Evolutionary conservation across 2,797 vertebrate genomes (phyloP), one percentile per base, ranked within the genome.

Genomic region (Parambassis ranga): DNA sequence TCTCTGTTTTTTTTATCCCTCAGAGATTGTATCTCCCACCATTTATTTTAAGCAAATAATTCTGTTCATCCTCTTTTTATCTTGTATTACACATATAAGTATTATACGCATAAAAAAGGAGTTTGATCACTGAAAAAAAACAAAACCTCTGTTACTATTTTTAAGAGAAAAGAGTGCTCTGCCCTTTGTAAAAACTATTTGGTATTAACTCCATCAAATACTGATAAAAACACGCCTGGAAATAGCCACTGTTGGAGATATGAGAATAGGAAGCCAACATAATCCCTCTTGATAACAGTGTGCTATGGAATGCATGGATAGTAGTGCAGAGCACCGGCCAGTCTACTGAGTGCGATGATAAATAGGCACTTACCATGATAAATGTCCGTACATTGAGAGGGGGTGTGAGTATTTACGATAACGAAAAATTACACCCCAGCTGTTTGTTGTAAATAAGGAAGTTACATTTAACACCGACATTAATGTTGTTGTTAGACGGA

Each of bases 211-310:
- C 31, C 49, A 13, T 16, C 24, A 27, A 14, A 26, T n/a, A 20
- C 27, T 24, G 52, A 71, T 70, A 46, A 75, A 37, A 58, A 14
- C 19, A 31, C 36, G 36, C 46, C 33, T 59, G 46, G 41, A 24
- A 58, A 51, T 35, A 42, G 23, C 41, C 6, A 57, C 30, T 22
- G 59, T 65, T 14, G 55, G 38, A 72, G 58, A 75, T 59, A 71
- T n/a, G 30, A 59, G 46, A 70, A 62, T 15, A 11, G 28, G 28
- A 60, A 53, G 36, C 13, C 38, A 55, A 59, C 49, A 10, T 16
- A 46, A 14, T 22, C 6, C 6, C 5, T 24, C 18, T 13, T 38
- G 70, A 69, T 80, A 79, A 69, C 24, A 60, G 11, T 26, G 30
- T 28, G 6, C 10, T 10, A 10, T 42, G 50, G 46, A 23, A 57